A percentile compares a stretch with the other conserved stretches of the same genome.
These are phyloP conservation scores for Saiga tatarica DNA, from an alignment of 2,113 vertebrate genomes.

Conservation along the genomic window DNA sequence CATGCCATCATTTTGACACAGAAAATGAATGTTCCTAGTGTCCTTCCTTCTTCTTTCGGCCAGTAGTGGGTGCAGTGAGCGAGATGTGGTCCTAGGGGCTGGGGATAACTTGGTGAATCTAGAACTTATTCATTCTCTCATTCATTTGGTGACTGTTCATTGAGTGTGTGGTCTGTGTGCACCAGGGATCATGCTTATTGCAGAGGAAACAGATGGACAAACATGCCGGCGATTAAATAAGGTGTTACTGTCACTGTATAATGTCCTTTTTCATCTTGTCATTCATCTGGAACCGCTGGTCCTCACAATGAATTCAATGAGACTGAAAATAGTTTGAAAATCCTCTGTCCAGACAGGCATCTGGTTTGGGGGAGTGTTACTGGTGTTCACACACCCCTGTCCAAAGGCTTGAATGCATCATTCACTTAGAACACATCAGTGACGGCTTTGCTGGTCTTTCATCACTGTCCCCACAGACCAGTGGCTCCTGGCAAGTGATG, in stretches of 20 bases:
- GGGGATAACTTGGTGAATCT: neutral
- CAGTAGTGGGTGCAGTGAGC: neutral
- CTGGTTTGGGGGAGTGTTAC: neutral
- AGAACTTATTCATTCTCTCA: neutral
- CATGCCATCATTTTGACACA: neutral
- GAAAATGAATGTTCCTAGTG: neutral
- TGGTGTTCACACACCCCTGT: neutral
- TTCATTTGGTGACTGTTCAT: neutral
- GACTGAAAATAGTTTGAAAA: neutral
- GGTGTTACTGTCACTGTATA: neutral
- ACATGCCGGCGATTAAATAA: neutral
- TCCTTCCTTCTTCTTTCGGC: neutral
- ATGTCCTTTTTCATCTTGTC: neutral
- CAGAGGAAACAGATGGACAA: rapidly evolving
- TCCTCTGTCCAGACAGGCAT: neutral
- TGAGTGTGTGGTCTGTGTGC: rapidly evolving
- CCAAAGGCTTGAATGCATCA: neutral
- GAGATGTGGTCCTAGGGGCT: neutral
- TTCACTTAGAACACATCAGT: neutral
- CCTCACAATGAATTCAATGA: neutral
- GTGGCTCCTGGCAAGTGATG: neutral
- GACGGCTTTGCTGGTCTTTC: neutral
- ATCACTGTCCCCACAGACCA: neutral
- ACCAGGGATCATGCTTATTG: rapidly evolving
- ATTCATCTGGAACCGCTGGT: neutral